These are phyloP conservation scores for Bovichtus variegatus DNA, from an alignment of 2,797 vertebrate genomes.

Conservation along the genomic window DNA sequence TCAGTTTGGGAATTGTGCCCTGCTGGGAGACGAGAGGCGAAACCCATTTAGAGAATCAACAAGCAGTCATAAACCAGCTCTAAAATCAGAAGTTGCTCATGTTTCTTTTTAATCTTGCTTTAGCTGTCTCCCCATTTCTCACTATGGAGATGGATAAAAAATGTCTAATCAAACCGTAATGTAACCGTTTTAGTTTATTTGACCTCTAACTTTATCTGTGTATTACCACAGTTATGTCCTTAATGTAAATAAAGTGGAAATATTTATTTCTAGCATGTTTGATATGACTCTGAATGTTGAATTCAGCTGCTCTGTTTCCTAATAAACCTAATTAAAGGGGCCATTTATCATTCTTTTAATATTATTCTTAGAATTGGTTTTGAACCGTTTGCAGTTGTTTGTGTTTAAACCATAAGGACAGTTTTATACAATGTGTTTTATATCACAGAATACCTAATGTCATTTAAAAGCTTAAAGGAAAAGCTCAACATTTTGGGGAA, in stretches of 20 bases:
- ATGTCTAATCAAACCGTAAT: constrained; percentile 36
- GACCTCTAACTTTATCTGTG: constrained; percentile 47
- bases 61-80: constrained; percentile 33
- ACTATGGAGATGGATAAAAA: not conserved
- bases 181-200: constrained; percentile 54
- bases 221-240: constrained; percentile 25
- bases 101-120: constrained; percentile 6
- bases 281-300: constrained; percentile 2
- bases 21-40: constrained; percentile 2
- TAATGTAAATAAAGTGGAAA: constrained; percentile 67
- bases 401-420: not conserved
- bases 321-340: not conserved
- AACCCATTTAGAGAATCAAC: constrained; percentile 11
- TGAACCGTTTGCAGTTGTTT: not conserved
- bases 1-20: not conserved
- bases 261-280: constrained; percentile 47
- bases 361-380: not conserved
- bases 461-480: too few relatives aligned
- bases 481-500: too few relatives aligned
- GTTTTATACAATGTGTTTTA: not conserved
- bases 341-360: constrained; percentile 2
- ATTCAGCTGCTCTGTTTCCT: not conserved
- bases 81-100: constrained; percentile 38
- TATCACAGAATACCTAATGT: not conserved
- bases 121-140: constrained; percentile 14